Evolutionary conservation across 1,140 invertebrate species (phyloP), one percentile per base, ranked within the genome.

Genomic region (Tribolium castaneum): DNA sequence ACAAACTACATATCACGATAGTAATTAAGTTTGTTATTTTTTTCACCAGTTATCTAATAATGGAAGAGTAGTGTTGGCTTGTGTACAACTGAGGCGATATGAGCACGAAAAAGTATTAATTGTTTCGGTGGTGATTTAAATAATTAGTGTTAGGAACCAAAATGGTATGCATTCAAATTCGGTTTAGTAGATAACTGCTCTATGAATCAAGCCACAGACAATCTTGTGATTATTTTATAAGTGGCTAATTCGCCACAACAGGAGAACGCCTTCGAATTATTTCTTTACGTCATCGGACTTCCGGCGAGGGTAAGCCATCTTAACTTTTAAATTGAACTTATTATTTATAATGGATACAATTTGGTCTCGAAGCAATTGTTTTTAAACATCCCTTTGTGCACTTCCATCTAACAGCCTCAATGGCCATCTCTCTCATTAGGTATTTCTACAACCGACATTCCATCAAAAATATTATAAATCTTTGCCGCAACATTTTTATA

Each of bases 291-390:
- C 78, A 80, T 72, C 45, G 9, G 49, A 77, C 76, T 77, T 80
- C 78, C 78, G 75, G 39, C 73, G 30, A 80, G 75, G 78, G 78
- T 79, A 79, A 79, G 72, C 66, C 59, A 59, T 76, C 75, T 62
- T 71, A 73, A 72, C 14, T 76, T 75, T 76, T 79, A 79, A 79
- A 79, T 76, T 79, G 74, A 76, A 59, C 66, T 79, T 79, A 79
- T 79, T 79, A 76, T 79, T 79, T 76, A 79, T 79, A 79, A 79
- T 79, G 49, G 78, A 79, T 76, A 76, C 78, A 76, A 79, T 72
- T 79, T 76, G 51, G 78, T 79, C 78, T 45, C 49, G 13, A 34
- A 66, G 66, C 70, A 76, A 79, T 74, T 76, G 78, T 72, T 76
- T 51, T 16, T 77, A 66, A 73, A 59, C 71, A 7, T 51, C 22